Conservation (phyloP, 2,113 vertebrate genomes). For the Zapus hudsonius region DNA sequence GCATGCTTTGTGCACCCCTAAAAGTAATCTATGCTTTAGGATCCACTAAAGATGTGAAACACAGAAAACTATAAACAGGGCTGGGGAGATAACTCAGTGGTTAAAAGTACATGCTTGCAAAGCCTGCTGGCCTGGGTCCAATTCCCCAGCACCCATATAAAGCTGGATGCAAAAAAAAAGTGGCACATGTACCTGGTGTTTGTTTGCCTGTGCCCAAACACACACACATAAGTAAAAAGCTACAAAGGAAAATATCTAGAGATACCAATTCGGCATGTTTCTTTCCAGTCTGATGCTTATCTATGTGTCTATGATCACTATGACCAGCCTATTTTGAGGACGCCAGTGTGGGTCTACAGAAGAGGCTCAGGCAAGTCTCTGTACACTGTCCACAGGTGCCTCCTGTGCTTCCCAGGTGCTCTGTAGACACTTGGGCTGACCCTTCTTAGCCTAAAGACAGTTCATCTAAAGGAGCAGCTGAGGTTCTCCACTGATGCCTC, state of each 20-base stretch:
- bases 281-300: neutral
- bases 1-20: neutral
- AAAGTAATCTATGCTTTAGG: neutral
- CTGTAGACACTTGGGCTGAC: neutral
- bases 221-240: too few relatives aligned
- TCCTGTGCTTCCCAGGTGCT: neutral
- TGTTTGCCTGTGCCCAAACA: too few relatives aligned
- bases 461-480: fast-evolving
- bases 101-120: too few relatives aligned
- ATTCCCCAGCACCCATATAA: too few relatives aligned
- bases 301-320: neutral
- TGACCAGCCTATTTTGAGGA: neutral
- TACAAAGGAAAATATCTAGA: neutral
- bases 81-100: too few relatives aligned
- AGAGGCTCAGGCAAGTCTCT: neutral
- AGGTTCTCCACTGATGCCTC: neutral
- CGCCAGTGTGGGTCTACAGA: neutral
- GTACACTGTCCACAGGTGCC: neutral
- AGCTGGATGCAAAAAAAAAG: too few relatives aligned
- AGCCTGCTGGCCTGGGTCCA: too few relatives aligned
- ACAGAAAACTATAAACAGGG: neutral
- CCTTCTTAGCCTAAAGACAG: neutral
- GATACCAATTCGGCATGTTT: neutral
- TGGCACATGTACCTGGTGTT: too few relatives aligned
- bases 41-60: neutral